Evolutionary conservation across 2,888 invertebrate genomes (phyloP), one percentile per base, ranked within the genome.

Genomic region (Papilio elwesi): DNA sequence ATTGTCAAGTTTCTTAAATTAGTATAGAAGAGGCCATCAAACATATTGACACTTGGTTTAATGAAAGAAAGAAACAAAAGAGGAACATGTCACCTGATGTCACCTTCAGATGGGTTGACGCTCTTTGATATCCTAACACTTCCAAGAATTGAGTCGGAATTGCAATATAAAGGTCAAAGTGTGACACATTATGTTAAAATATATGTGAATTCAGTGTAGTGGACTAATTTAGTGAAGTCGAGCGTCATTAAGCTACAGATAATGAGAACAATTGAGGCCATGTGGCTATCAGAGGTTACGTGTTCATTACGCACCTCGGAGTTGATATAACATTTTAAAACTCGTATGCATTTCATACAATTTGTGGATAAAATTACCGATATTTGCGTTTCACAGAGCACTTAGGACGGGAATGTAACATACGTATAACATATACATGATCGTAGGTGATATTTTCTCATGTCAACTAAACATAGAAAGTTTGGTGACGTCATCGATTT

Each of bases 261-360:
- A 16, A 55, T 64, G 15, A 26, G 13, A 53, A 38, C 47, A 49
- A 62, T 49, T 59, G 52, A 62, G 59, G 52, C 9, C 38, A 15
- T 38, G 38, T 26, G 59, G 49, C 51, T 51, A 12, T 43, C 62
- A 51, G 62, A 69, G 62, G 59, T 69, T 43, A 62, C 67, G n/a
- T 38, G 51, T 51, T 49, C 26, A 59, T 49, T 65, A 13, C 36
- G 12, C 64, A 65, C 16, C 49, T 9, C 49, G 49, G 26, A 26
- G 6, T 9, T 11, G 6, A 43, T 59, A 43, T 15, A 52, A 12
- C 12, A 36, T n/a, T n/a, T 59, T 15, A n/a, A 59, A 13, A 59
- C n/a, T 36, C 8, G 59, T n/a, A 36, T 55, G 11, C 26, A 55
- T 59, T 59, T 13, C 43, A 59, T 43, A 12, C 36, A 26, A 53